Percentiles rank a stretch among this genome's conserved stretches.
Conservation (phyloP, 1,140 invertebrate genomes). For the Acromyrmex echinatior region DNA sequence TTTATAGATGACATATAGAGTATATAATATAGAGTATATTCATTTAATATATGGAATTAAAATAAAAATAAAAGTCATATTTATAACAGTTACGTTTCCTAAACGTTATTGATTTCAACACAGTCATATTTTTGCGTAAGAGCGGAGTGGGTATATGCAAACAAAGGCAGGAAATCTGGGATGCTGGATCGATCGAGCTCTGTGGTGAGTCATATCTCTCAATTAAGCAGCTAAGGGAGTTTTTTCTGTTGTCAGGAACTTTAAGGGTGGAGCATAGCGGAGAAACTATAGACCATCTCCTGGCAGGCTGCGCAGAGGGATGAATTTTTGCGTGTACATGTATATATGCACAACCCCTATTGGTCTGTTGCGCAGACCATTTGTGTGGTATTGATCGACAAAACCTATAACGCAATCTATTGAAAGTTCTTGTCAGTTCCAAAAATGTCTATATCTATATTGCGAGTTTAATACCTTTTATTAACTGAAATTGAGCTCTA, state of each 20-base stretch:
- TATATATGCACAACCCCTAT: conserved; percentile 74
- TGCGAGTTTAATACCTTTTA: conserved; percentile 65
- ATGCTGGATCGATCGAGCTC: conserved; percentile 80
- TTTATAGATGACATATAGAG: background rate
- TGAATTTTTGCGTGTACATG: conserved; percentile 75
- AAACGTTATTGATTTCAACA: conserved; percentile 26
- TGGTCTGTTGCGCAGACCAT: conserved; percentile 80
- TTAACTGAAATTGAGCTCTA: conserved; percentile 70
- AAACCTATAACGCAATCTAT: conserved; percentile 84
- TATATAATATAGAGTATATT: background rate
- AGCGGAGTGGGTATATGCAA: conserved; percentile 21
- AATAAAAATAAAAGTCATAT: background rate
- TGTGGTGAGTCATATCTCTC: conserved; percentile 81
- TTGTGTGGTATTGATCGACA: conserved; percentile 86
- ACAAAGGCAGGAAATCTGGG: conserved; percentile 73
- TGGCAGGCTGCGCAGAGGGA: conserved; percentile 81
- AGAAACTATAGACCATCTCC: conserved; percentile 69
- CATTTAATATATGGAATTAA: conserved; percentile 6
- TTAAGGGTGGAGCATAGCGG: conserved; percentile 70
- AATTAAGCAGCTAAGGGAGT: conserved; percentile 78
- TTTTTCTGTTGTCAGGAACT: conserved; percentile 70
- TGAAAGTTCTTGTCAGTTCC: conserved; percentile 67
- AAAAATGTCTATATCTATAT: conserved; percentile 38
- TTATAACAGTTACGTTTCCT: background rate
- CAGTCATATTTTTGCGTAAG: conserved; percentile 18